Evolutionary conservation across 2,888 invertebrate genomes (phyloP), one percentile per base, ranked within the genome.

Genomic region (Dioctria rufipes): DNA sequence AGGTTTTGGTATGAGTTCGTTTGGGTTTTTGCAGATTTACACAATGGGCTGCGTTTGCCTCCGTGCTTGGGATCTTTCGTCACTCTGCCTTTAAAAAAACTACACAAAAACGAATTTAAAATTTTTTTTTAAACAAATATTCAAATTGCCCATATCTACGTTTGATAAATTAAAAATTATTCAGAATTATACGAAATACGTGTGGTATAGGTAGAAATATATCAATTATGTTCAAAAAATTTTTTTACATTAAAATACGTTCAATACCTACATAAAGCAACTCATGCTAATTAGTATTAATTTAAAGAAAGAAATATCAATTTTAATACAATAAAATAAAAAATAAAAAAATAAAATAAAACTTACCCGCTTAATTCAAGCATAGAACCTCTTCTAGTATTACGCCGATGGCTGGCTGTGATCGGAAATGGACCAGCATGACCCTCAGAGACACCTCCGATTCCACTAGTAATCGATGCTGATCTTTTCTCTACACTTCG

Each of bases 351-450:
- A 25, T 25, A 25, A 25, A 25, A 25, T 25, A 25, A 25, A 25
- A 91, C 93, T 88, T 90, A 94, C 94, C 94, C 93, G 86, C 93
- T 94, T 77, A 95, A 90, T 88, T 96, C 95, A 87, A 95, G 90
- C 94, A 95, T 94, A 75, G 95, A 95, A 84, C 95, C 95, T 84
- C 95, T 91, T 85, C 95, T 91, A 83, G 93, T 92, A 86, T 94
- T 93, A 37, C 93, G 91, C 67, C 93, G 90, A 86, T 93, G 93
- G 84, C 91, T 92, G 67, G 93, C 92, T 0, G 93, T 93, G 0
- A 93, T 92, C 42, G 93, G 92, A 46, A 93, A 91, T 3, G 93
- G 93, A 77, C 92, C 92, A 4, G 91, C 90, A 86, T 92, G 92
- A 88, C 86, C 91, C 37, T 87, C 86, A 75, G 67, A 82, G 4